Evolutionary conservation across 2,797 vertebrate species (phyloP), one percentile per base, ranked within the genome.

Genomic region (Hylomyscus alleni): DNA sequence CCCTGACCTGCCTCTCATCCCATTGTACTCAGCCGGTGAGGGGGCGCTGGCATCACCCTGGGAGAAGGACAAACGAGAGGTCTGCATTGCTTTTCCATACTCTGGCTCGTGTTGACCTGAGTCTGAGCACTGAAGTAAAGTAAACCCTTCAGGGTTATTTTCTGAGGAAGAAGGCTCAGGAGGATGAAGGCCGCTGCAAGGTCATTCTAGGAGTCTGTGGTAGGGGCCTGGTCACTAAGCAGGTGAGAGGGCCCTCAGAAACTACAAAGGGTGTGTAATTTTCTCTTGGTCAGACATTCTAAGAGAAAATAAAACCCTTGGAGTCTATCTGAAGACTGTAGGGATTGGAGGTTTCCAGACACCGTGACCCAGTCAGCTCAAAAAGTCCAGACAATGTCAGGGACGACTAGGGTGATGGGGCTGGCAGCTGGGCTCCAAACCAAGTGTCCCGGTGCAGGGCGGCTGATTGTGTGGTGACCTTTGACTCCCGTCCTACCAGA

Each of bases 301-400:
- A 89, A 93, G 76, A 60, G 67, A 52, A 88, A 93, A 80, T 15
- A 34, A 85, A 90, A n/a, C 62, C 31, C 40, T 92, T 29, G 0
- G 24, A 86, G 29, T 40, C 50, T 78, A 44, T 15, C 50, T n/a
- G 20, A 17, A 58, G 78, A 29, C 47, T 24, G 34, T 72, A 29
- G 20, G 14, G 22, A n/a, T 22, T 93, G 67, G 54, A 95, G 72
- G 84, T 94, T 96, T 60, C 96, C 73, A 95, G 96, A 96, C 20
- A 37, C 44, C 26, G 0, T 81, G 50, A 60, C 75, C 88, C 2
- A 0, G 37, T 84, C 80, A 81, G 52, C 69, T 95, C 76, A 52
- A 37, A 90, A 92, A 96, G 44, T 72, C 87, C 91, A 92, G 96
- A 93, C 77, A 84, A 69, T 62, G 76, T 60, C 1, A 3, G 90